Base-by-base conservation (phyloP, 2,888 invertebrate species). In the Polietes domitor region DNA sequence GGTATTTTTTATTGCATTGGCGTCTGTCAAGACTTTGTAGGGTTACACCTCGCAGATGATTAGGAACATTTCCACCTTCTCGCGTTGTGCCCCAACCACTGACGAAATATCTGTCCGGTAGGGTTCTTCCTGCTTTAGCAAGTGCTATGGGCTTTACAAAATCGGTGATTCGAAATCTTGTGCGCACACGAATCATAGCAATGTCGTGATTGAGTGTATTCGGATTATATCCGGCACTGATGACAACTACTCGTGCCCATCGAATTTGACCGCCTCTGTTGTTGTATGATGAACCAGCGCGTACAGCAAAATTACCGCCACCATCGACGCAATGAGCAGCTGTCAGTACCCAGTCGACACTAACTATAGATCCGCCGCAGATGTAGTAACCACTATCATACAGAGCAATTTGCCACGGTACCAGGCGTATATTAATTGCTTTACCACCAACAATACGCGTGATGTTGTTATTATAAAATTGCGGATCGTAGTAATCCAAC, bases 361-460 rank as follows among this genome's bases (percentile, higher is more conserved):
- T 73, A 2, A 78, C 21, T 19, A 78, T 53, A 6, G 78, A 53
- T 26, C 72, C 78, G 41, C 78, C 78, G 24, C 78, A 78, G 2
- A 43, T n/a, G 28, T 73, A 78, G 6, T 15, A 5, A 0, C 41
- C 43, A 9, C 28, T 6, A 2, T 43, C 0, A 3, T 41, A 65
- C 6, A 78, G 10, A 0, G 65, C 26, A 5, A 65, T 24, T 41
- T 50, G 43, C 50, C 41, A 78, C 0, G 78, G 78, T 6, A 55
- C 78, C 12, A 17, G 21, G 1, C 4, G 6, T 12, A 78, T 78
- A 50, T 37, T 63, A 26, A 63, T 5, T 6, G 50, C 37, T 37
- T n/a, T 53, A 2, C 78, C 78, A n/a, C 72, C 72, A 9, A 78
- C 26, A 15, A 78, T 78, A 21, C 78, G 78, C 21, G 61, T 71